Evolutionary conservation across 2,113 vertebrate species (phyloP).

Genomic region (Chloebia gouldiae): DNA sequence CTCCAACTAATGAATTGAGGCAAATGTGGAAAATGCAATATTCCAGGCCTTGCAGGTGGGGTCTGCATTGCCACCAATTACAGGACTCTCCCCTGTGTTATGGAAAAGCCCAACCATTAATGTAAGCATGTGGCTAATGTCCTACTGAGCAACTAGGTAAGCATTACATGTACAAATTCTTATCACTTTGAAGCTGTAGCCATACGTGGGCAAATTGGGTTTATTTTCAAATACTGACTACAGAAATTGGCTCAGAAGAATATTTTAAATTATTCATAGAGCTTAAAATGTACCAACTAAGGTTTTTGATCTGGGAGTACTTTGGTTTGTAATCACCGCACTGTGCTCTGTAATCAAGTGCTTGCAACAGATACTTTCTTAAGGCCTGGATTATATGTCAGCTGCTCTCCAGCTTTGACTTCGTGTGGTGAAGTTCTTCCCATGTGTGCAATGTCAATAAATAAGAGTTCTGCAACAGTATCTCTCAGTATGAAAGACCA

Average conservation of each 20-base stretch:
- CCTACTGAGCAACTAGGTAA: not conserved
- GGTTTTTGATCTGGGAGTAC: not conserved
- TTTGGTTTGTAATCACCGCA: not conserved
- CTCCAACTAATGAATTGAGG: not conserved
- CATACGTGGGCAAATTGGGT: not conserved
- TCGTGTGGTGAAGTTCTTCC: not conserved
- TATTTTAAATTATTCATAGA: not conserved
- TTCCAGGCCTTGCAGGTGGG: not conserved
- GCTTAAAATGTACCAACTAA: not conserved
- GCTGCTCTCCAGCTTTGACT: not conserved
- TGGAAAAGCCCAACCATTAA: not conserved
- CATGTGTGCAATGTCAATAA: not conserved
- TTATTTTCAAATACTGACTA: not conserved
- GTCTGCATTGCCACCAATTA: not conserved
- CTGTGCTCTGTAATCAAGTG: not conserved
- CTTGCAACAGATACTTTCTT: not conserved
- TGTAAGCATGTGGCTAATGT: not conserved
- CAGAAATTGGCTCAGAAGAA: not conserved
- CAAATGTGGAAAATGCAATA: not conserved
- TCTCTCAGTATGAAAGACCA: not conserved
- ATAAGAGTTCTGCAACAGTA: not conserved
- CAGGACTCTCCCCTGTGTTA: not conserved
- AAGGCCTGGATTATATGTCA: not conserved
- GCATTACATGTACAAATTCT: not conserved
- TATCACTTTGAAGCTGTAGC: not conserved